Evolutionary conservation across 2,888 invertebrate genomes (phyloP), one percentile per base, ranked within the genome.

Genomic region (Diadromus collaris): DNA sequence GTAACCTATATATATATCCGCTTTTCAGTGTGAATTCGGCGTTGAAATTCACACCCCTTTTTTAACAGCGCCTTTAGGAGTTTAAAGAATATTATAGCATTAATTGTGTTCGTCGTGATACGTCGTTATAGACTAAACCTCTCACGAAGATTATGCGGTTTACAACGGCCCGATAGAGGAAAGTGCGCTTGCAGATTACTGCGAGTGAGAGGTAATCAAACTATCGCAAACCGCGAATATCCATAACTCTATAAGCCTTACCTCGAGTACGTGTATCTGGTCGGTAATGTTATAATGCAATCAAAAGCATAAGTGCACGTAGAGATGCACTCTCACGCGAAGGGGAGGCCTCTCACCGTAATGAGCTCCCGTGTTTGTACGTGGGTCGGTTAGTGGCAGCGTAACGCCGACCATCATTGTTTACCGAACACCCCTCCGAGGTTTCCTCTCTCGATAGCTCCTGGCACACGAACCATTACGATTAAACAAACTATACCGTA

Each of bases 301-400:
- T 89, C 87, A 87, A 84, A 85, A 84, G 75, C 71, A 84, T 86
- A 86, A 86, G 85, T 86, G 79, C 73, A 71, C 70, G 61, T 54
- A 58, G 61, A 85, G 86, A 85, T 83, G 86, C 85, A 84, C 87
- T 75, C 65, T 88, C 86, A 86, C 87, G 87, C 86, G 85, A 87
- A 84, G 27, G 29, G n/a, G 56, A 16, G 56, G 44, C 54, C 63
- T 38, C 73, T 69, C 68, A 83, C 83, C 84, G 82, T 90, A 90
- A 90, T 89, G 90, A 90, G 90, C 88, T 87, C 81, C 85, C 87
- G 86, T 89, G 89, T 89, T 87, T 82, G 84, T 86, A 84, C 82
- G 81, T 76, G 81, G 82, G 81, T 84, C 82, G 82, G 85, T 86
- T 86, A 82, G 85, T 79, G 85, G 81, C 79, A 83, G 83, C 86